Percentiles rank a stretch among this genome's conserved stretches.
These are phyloP conservation scores for Chiloscyllium plagiosum DNA, from an alignment of 2,113 vertebrate species.

Conservation along the genomic window DNA sequence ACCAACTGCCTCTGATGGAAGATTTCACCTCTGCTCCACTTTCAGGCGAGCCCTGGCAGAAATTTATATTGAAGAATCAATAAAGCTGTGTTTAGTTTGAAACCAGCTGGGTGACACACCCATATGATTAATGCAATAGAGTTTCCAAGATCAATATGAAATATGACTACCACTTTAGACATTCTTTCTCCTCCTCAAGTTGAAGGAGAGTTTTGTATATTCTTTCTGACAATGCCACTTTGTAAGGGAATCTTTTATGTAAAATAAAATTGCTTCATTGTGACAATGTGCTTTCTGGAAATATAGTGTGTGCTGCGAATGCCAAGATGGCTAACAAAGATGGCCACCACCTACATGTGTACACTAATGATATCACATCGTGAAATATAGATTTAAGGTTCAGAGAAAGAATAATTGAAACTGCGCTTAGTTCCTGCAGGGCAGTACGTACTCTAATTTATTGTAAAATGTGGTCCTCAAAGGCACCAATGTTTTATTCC, in stretches of 20 bases:
- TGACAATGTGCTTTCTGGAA: neutral
- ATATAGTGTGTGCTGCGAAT: too few relatives aligned
- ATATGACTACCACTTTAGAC: neutral
- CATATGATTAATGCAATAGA: constrained; percentile 2
- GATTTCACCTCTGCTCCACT: neutral
- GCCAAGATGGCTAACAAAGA: too few relatives aligned
- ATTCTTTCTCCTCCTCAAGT: neutral
- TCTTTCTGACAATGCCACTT: neutral
- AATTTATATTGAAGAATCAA: neutral
- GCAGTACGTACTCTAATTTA: too few relatives aligned
- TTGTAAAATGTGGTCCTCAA: too few relatives aligned
- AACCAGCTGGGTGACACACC: neutral
- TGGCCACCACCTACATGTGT: too few relatives aligned
- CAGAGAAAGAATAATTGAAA: too few relatives aligned
- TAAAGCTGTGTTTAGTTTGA: neutral
- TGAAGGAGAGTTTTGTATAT: neutral
- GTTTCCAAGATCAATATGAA: neutral
- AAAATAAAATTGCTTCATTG: neutral
- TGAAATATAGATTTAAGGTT: too few relatives aligned
- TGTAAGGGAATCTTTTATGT: neutral
- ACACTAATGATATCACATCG: too few relatives aligned
- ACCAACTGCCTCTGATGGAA: neutral
- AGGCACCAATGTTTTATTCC: too few relatives aligned
- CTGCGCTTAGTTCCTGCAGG: too few relatives aligned
- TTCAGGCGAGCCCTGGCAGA: neutral